Base-by-base conservation (phyloP, 1,140 invertebrate species). In the Cyphomyrmex costatus region DNA sequence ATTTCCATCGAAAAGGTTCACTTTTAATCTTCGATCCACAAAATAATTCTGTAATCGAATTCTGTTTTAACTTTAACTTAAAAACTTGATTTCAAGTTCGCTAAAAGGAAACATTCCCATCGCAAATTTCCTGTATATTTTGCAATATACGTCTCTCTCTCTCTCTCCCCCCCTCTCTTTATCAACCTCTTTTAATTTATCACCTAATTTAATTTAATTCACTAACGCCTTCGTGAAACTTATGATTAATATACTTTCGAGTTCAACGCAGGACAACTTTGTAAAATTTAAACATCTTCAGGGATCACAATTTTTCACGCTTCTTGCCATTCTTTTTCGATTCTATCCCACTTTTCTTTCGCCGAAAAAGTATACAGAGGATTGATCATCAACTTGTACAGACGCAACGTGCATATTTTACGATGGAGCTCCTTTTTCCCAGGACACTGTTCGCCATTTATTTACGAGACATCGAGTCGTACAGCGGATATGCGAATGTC, bases 391-490 rank as follows among this genome's bases (percentile, higher is more conserved):
- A 46, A 36, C n/a, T 36, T 53, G 49, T 42, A 24, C 2, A 33
- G n/a, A n/a, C 21, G 65, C 78, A n/a, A 36, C 49, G 51, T 71
- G 63, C 46, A 80, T 80, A 70, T 80, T 71, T 80, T 56, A 80
- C 49, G 65, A 71, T 58, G 19, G 10, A 33, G 30, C 33, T 42
- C 56, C 78, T 71, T 71, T 80, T 56, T 80, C 49, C 49, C 78
- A 27, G 65, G 33, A 33, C 78, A 56, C 49, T 33, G 49, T 71
- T 80, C 33, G 27, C 65, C 19, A 71, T 80, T 80, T 80, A 80
- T 80, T 80, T 71, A 80, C 78, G 65, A 66, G 60, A 71, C 78
- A 80, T 80, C 46, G 77, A 70, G 30, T 14, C 77, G 63, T 42
- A 27, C 27, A 42, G 49, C 19, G 65, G 8, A 16, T 56, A 56